Evolutionary conservation across 2,113 vertebrate species (phyloP).

Genomic region (Bubo blakistoni): DNA sequence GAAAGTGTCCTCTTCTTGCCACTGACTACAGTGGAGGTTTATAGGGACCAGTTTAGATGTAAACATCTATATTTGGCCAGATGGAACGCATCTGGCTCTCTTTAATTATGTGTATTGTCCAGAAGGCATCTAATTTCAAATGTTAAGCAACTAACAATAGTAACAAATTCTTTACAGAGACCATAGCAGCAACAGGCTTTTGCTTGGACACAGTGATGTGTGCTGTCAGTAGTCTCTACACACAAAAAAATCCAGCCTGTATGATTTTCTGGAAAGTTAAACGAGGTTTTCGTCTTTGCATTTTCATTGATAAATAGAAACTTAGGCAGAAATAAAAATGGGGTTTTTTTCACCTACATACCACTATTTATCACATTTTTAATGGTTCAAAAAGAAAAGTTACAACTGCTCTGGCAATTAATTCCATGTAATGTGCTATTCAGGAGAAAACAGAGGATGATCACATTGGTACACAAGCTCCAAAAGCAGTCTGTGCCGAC

Average conservation of each 20-base stretch:
- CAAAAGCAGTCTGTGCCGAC: background rate
- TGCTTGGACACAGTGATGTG: background rate
- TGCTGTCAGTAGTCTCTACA: background rate
- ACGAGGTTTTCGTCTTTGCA: background rate
- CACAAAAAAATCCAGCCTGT: background rate
- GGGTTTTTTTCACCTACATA: background rate
- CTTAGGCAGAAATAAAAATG: background rate
- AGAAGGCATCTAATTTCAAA: slow-evolving; percentile 35
- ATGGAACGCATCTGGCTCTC: background rate
- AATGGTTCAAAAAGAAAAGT: background rate
- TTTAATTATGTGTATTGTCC: slow-evolving; percentile 42
- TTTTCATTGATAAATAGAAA: background rate
- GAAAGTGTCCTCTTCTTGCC: background rate
- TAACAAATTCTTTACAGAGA: slow-evolving; percentile 18
- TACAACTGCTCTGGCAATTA: background rate
- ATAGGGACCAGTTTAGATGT: background rate
- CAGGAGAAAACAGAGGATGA: background rate
- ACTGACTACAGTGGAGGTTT: background rate
- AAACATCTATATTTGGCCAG: slow-evolving; percentile 51
- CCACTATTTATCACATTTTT: background rate
- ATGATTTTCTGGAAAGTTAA: background rate
- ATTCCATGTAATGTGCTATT: background rate
- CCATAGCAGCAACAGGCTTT: background rate
- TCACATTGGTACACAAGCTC: background rate
- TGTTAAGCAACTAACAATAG: slow-evolving; percentile 52